These are phyloP conservation scores for Tetrao urogallus DNA, from an alignment of 2,113 vertebrate genomes.

Conservation along the genomic window DNA sequence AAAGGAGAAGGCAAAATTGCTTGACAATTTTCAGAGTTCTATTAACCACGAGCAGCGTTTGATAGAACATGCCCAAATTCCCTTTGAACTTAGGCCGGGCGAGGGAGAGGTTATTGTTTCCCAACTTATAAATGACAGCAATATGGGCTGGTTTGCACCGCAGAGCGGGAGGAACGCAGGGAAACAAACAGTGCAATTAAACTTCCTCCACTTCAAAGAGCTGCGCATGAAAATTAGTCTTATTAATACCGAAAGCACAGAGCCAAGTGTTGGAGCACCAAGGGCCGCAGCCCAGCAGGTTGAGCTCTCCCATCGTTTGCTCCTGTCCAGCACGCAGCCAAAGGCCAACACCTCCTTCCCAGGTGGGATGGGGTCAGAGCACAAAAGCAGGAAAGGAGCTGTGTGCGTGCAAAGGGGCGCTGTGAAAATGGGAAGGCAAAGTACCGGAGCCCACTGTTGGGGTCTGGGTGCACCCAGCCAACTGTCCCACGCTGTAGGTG, in stretches of 20 bases:
- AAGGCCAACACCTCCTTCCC: too few relatives aligned
- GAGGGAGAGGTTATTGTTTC: constrained; percentile 5
- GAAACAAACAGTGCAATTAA: constrained; percentile 50
- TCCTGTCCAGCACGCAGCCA: background rate
- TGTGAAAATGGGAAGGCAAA: background rate
- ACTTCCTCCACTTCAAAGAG: constrained; percentile 59
- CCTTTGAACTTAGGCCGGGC: constrained; percentile 46
- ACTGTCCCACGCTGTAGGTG: fast-evolving
- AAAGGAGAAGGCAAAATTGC: constrained; percentile 61
- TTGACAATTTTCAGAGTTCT: constrained; percentile 9
- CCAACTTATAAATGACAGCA: constrained; percentile 60
- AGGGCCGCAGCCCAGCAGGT: background rate
- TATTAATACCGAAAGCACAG: background rate
- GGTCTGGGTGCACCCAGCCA: background rate
- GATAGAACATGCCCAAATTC: background rate
- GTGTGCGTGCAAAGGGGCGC: fast-evolving
- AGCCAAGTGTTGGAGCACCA: background rate
- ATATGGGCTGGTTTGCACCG: constrained; percentile 46
- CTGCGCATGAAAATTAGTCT: background rate
- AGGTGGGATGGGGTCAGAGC: background rate
- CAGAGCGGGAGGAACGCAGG: constrained; percentile 39
- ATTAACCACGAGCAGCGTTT: constrained; percentile 3
- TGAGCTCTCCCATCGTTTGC: background rate
- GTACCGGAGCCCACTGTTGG: fast-evolving
- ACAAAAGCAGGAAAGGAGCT: fast-evolving